These are phyloP conservation scores for Tiliqua scincoides DNA, from an alignment of 2,113 vertebrate genomes.

Conservation along the genomic window DNA sequence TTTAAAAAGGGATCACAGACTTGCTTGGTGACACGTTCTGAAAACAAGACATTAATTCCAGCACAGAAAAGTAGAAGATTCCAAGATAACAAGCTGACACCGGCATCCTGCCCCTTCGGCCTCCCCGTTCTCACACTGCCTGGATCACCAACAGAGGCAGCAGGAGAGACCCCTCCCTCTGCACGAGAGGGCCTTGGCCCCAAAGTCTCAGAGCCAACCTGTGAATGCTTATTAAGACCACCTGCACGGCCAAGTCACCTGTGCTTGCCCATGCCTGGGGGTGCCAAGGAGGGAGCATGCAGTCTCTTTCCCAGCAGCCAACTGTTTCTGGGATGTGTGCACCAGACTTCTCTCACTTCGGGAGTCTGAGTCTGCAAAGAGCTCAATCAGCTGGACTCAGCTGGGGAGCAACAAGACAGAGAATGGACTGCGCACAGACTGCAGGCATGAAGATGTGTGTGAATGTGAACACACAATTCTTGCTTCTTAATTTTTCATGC, in stretches of 20 bases:
- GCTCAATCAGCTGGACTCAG: background rate
- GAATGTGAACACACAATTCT: background rate
- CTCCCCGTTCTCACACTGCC: rapidly evolving
- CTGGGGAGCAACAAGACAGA: conserved; percentile 37
- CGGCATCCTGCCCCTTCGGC: no score
- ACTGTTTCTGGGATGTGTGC: background rate
- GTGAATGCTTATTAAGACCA: background rate
- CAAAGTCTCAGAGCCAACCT: background rate
- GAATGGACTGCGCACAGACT: background rate
- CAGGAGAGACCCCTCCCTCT: background rate
- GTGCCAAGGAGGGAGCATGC: background rate
- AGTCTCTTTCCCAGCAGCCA: background rate
- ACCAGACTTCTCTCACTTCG: background rate
- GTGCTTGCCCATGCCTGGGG: background rate
- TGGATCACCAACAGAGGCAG: background rate
- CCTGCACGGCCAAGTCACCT: background rate
- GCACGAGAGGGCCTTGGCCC: background rate
- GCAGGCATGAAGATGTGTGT: background rate
- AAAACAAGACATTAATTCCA: background rate
- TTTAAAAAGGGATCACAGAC: background rate
- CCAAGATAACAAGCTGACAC: no score
- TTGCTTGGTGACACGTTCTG: background rate
- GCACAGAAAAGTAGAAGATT: background rate
- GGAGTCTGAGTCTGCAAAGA: background rate
- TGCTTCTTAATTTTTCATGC: conserved; percentile 22